A percentile compares a stretch with the other conserved stretches of the same genome.
Conservation (phyloP, 2,113 vertebrate species). For the Carassius carassius region DNA sequence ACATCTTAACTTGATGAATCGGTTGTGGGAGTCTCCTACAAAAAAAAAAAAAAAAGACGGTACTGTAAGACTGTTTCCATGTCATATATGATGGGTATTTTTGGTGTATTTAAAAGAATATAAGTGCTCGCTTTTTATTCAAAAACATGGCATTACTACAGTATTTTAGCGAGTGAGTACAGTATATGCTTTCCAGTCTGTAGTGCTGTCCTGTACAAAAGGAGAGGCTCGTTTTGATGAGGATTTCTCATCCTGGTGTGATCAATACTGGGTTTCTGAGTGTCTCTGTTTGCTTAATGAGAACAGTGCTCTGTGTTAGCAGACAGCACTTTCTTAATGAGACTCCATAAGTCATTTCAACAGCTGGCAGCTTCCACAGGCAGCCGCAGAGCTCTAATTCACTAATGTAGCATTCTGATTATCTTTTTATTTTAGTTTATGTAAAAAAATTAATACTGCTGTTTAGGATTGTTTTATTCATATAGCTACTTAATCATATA, state of each 20-base stretch:
- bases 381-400: not conserved
- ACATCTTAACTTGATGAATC: not conserved
- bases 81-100: no score
- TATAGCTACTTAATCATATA: not conserved
- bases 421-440: not conserved
- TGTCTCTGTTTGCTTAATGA: constrained; percentile 34
- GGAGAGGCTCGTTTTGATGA: not conserved
- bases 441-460: not conserved
- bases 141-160: not conserved
- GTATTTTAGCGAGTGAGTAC: no score
- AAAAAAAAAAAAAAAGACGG: not conserved
- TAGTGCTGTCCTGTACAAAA: not conserved
- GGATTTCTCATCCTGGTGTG: constrained; percentile 18
- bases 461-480: not conserved
- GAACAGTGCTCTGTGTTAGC: constrained; percentile 11
- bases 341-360: constrained; percentile 36
- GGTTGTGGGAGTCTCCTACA: not conserved
- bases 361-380: constrained; percentile 25
- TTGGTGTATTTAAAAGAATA: no score
- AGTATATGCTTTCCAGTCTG: not conserved
- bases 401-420: constrained; percentile 3
- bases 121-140: no score
- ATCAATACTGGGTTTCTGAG: constrained; percentile 15
- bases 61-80: no score
- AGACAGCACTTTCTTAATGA: constrained; percentile 44